Evolutionary conservation across 2,797 vertebrate species (phyloP).

Genomic region (Argya squamiceps): DNA sequence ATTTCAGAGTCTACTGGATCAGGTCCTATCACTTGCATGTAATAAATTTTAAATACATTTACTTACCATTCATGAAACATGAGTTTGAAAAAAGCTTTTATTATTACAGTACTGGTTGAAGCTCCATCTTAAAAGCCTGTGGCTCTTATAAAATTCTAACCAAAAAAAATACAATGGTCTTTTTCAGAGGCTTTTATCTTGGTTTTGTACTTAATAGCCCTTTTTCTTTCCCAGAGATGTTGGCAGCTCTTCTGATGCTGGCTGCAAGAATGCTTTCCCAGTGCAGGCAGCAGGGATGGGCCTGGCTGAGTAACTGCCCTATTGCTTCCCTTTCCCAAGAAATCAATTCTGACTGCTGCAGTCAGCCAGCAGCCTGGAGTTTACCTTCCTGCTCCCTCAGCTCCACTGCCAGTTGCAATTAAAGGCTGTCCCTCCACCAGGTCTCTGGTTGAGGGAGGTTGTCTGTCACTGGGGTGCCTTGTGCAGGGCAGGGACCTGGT

Average conservation of each 20-base stretch:
- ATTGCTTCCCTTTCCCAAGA: background rate
- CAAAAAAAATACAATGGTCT: background rate
- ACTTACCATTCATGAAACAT: background rate
- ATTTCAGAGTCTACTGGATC: background rate
- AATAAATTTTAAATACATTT: background rate
- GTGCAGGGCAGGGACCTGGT: background rate
- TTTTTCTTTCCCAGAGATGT: background rate
- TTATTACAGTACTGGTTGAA: background rate
- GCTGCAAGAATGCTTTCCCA: background rate
- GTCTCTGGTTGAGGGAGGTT: background rate
- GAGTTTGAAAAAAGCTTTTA: background rate
- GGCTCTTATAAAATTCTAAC: background rate
- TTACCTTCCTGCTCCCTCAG: fast-evolving
- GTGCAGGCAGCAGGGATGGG: background rate
- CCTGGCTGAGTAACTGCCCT: background rate
- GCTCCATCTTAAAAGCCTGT: background rate
- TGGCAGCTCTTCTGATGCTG: background rate
- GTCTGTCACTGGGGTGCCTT: background rate
- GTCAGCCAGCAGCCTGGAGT: background rate
- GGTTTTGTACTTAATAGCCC: background rate
- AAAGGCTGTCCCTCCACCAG: background rate
- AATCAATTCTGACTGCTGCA: background rate
- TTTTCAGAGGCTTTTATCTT: background rate
- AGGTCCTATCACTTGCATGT: background rate
- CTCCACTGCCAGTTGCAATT: background rate